Evolutionary conservation across 2,797 vertebrate species (phyloP).

Genomic region (Takifugu ocellatus): DNA sequence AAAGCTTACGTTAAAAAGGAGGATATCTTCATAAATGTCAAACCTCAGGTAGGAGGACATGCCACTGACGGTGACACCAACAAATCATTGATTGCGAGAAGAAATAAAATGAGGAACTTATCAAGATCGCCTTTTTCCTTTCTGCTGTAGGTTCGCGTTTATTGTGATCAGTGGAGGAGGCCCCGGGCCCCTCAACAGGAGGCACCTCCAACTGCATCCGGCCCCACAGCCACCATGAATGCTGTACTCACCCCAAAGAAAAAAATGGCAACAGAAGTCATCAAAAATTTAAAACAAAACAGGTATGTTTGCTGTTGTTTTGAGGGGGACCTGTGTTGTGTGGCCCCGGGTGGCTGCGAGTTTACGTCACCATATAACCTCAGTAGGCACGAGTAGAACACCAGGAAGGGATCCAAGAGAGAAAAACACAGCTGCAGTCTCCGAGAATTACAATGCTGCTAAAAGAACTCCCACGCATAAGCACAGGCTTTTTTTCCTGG

Average conservation of each 20-base stretch:
- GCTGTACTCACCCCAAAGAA: conserved; percentile 61
- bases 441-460: no score
- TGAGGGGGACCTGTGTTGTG: not conserved
- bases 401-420: no score
- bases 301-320: conserved; percentile 46
- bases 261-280: conserved; percentile 52
- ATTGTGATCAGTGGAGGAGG: conserved; percentile 70
- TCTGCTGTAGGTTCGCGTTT: conserved; percentile 52
- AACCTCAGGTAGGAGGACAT: conserved; percentile 48
- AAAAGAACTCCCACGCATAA: no score
- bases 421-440: no score
- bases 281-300: conserved; percentile 60
- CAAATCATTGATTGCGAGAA: no score
- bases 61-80: no score
- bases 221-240: not conserved
- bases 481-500: no score
- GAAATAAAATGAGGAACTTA: no score
- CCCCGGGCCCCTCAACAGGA: conserved; percentile 23
- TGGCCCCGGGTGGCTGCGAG: no score
- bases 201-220: not conserved
- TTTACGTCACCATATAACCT: no score
- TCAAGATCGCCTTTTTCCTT: not conserved
- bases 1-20: conserved; percentile 46
- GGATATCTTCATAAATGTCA: conserved; percentile 65
- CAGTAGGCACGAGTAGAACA: no score